A percentile compares a stretch with the other conserved stretches of the same genome.
These are phyloP conservation scores for Trichopoda pennipes DNA, from an alignment of 2,888 invertebrate genomes.

Conservation along the genomic window DNA sequence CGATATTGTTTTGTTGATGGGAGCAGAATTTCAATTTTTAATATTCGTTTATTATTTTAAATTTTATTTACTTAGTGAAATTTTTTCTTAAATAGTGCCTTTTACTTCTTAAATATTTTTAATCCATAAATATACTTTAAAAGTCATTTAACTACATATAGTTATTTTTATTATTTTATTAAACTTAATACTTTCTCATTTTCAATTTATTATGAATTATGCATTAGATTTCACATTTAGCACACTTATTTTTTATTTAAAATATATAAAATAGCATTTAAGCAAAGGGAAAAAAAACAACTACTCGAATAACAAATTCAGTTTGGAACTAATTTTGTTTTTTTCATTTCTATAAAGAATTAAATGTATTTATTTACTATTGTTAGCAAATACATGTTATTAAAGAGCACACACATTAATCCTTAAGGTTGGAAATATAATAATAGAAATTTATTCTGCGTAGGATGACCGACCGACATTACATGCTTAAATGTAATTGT, in stretches of 20 bases:
- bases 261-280: background rate
- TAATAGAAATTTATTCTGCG: slow-evolving; percentile 36
- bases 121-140: too few relatives aligned
- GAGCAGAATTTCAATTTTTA: background rate
- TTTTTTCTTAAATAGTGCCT: too few relatives aligned
- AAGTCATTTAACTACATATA: too few relatives aligned
- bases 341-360: background rate
- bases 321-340: background rate
- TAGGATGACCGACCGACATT: slow-evolving; percentile 37
- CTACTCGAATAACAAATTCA: background rate
- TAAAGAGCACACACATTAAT: slow-evolving; percentile 10
- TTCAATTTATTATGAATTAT: background rate
- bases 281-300: too few relatives aligned
- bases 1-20: too few relatives aligned
- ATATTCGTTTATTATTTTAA: background rate
- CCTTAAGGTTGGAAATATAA: slow-evolving; percentile 2
- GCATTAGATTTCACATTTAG: background rate
- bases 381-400: background rate
- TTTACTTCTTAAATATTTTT: too few relatives aligned
- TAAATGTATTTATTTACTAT: background rate
- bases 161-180: background rate
- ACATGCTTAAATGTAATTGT: slow-evolving; percentile 36
- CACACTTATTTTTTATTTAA: background rate
- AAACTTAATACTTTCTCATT: background rate
- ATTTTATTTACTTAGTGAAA: too few relatives aligned